Percentiles rank a stretch among this genome's conserved stretches.
Conservation (phyloP, 1,140 invertebrate species). For the Oscheius sp. region DNA sequence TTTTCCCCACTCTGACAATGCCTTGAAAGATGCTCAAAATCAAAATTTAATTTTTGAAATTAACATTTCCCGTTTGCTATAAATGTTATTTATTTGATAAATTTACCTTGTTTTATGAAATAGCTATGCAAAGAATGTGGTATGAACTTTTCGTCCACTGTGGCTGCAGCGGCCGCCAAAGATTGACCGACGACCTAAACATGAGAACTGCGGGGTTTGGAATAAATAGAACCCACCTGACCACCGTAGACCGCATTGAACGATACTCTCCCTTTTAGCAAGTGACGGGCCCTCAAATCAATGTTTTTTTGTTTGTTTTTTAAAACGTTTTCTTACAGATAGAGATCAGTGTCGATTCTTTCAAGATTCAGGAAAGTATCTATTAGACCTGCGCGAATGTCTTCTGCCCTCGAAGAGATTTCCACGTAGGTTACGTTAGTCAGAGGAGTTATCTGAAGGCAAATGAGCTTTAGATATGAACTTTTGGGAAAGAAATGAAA, state of each 20-base stretch:
- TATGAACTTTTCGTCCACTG: conserved; percentile 44
- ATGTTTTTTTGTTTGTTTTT: not conserved
- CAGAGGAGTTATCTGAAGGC: conserved; percentile 8
- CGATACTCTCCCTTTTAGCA: conserved; percentile 33
- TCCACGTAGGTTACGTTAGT: conserved; percentile 24
- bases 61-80: no score
- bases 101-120: conserved; percentile 52
- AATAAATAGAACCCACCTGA: conserved; percentile 13
- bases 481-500: not conserved
- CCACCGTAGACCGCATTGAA: conserved; percentile 39
- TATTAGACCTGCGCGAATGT: conserved; percentile 27
- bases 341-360: conserved; percentile 37
- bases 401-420: conserved; percentile 21
- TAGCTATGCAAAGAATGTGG: conserved; percentile 53
- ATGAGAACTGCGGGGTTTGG: not conserved
- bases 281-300: conserved; percentile 26
- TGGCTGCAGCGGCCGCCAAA: conserved; percentile 46
- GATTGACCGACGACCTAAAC: conserved; percentile 41
- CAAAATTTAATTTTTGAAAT: no score
- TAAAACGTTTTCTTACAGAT: conserved; percentile 17
- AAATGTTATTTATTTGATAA: no score
- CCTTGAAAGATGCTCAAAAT: not conserved
- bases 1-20: no score
- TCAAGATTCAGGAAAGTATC: conserved; percentile 37
- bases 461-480: not conserved